Evolutionary conservation across 2,797 vertebrate genomes (phyloP).

Genomic region (Emydoidea blandingii): DNA sequence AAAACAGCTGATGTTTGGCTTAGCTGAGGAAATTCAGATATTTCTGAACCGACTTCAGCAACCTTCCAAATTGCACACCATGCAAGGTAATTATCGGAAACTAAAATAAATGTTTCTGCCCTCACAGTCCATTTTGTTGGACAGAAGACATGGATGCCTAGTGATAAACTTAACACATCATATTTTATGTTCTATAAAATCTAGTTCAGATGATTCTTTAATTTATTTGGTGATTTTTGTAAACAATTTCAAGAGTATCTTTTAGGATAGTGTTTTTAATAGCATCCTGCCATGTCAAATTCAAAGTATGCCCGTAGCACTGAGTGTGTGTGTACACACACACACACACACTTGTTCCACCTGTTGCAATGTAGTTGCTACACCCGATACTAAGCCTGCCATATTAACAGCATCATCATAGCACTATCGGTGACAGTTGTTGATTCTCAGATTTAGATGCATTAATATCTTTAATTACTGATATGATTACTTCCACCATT

Average conservation of each 20-base stretch:
- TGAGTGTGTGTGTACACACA: too few species aligned
- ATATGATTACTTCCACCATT: background rate
- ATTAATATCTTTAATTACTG: background rate
- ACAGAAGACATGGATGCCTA: background rate
- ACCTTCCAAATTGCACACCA: accelerated
- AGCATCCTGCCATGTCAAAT: background rate
- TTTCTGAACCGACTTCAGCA: slow-evolving; percentile 42
- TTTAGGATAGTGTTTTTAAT: background rate
- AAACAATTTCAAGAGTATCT: background rate
- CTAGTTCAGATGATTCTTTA: background rate
- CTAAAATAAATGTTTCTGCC: background rate
- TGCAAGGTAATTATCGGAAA: background rate
- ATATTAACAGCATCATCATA: background rate
- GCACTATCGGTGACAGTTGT: background rate
- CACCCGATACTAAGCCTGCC: accelerated
- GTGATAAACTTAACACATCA: background rate
- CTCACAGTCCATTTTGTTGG: background rate
- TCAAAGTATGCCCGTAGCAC: background rate
- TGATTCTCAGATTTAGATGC: slow-evolving; percentile 3
- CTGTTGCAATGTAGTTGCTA: background rate
- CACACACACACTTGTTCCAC: background rate
- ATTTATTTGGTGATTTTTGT: background rate
- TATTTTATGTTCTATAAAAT: background rate
- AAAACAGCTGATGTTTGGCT: slow-evolving; percentile 57
- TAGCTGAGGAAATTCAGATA: slow-evolving; percentile 53